phyloP scores from a whole-genome alignment of 2,888 invertebrate species.

The Tetanocera ferruginea region DNA sequence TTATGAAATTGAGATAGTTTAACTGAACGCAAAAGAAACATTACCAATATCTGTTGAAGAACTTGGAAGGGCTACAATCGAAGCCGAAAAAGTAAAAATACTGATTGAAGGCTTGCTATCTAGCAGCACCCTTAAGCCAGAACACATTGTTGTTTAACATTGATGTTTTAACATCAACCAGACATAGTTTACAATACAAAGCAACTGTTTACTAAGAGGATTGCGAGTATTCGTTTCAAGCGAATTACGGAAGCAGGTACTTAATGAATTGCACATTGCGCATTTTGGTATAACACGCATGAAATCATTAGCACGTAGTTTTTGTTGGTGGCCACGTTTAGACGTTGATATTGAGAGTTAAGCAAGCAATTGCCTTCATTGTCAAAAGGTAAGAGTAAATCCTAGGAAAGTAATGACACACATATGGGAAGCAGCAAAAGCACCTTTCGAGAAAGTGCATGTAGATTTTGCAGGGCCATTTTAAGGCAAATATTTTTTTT shows the following conservation, averaged over 20 bases:
- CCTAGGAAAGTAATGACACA: conserved; percentile 35
- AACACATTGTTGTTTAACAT: too few species aligned
- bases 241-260: conserved; percentile 16
- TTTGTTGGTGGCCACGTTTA: conserved; percentile 51
- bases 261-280: conserved; percentile 42
- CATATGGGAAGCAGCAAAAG: conserved; percentile 42
- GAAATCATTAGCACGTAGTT: conserved; percentile 44
- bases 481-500: conserved; percentile 48
- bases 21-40: conserved; percentile 20
- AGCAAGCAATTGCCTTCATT: conserved; percentile 40
- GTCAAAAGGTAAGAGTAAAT: conserved; percentile 24
- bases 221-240: conserved; percentile 16
- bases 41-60: conserved; percentile 29
- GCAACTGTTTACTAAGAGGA: conserved; percentile 35
- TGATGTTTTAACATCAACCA: conserved; percentile 18
- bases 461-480: conserved; percentile 14
- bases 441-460: conserved; percentile 33
- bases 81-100: conserved; percentile 15
- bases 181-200: conserved; percentile 33
- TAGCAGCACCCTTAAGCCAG: conserved; percentile 17
- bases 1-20: conserved; percentile 31
- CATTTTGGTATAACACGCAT: conserved; percentile 42
- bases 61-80: conserved; percentile 4
- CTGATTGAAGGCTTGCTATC: conserved; percentile 20
- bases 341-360: conserved; percentile 49